Conservation (phyloP, 2,888 invertebrate species). For the Anodontia alba region DNA sequence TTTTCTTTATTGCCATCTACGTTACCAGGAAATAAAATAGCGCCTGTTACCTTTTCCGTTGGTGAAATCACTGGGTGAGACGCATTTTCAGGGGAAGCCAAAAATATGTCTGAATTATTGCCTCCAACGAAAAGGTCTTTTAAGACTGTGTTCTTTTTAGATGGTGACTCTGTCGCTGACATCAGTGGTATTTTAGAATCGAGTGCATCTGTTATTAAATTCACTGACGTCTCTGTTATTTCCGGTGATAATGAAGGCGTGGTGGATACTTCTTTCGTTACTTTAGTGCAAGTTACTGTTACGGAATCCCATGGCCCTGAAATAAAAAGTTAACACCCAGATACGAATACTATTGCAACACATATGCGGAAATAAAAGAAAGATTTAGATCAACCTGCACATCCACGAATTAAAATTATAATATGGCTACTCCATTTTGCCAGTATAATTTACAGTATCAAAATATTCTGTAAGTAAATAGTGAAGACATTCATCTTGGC, state of each 20-base stretch:
- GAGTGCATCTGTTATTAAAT: too few species aligned
- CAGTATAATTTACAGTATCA: too few species aligned
- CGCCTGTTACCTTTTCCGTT: background rate
- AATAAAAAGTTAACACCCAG: background rate
- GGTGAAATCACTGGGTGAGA: background rate
- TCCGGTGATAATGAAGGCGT: background rate
- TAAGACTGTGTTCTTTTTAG: background rate
- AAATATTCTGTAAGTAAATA: too few species aligned
- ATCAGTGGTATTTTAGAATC: too few species aligned
- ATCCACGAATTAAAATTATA: too few species aligned
- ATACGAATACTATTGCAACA: too few species aligned
- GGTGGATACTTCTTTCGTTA: background rate
- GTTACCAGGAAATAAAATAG: background rate
- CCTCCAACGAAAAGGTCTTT: background rate
- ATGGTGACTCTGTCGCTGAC: background rate
- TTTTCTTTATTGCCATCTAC: background rate
- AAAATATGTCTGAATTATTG: background rate
- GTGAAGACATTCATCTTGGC: too few species aligned
- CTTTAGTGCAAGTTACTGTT: conserved; percentile 34
- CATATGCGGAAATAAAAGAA: too few species aligned
- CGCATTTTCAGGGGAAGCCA: background rate
- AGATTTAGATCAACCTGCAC: too few species aligned
- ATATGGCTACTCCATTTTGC: too few species aligned
- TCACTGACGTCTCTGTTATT: background rate
- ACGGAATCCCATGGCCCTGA: conserved; percentile 22